These are phyloP conservation scores for Coccyzus lansbergi DNA, from an alignment of 2,797 vertebrate species.

Conservation along the genomic window DNA sequence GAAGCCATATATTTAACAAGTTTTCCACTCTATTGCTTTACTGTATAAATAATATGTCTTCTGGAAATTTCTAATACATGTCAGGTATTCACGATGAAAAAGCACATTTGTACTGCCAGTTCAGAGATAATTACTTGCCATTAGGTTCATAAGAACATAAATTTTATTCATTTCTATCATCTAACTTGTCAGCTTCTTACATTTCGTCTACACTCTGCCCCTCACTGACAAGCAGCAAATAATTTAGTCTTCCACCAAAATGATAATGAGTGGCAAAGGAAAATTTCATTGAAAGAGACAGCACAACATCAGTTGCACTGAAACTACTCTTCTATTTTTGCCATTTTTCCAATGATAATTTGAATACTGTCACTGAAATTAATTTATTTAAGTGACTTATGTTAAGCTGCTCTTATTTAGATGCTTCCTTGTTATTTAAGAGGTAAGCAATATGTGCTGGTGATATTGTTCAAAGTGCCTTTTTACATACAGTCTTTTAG, in stretches of 20 bases:
- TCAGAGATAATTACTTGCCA: conserved; percentile 82
- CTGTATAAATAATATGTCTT: conserved; percentile 73
- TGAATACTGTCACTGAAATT: conserved; percentile 9
- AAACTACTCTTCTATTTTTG: conserved; percentile 39
- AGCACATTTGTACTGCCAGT: conserved; percentile 76
- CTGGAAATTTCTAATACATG: conserved; percentile 73
- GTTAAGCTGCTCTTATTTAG: neutral
- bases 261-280: conserved; percentile 74
- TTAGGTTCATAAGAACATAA: conserved; percentile 76
- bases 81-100: conserved; percentile 78
- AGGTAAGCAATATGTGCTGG: neutral
- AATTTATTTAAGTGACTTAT: conserved; percentile 3
- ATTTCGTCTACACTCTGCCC: conserved; percentile 70
- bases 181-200: conserved; percentile 68
- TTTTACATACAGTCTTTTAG: neutral
- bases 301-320: conserved; percentile 25
- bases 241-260: conserved; percentile 73
- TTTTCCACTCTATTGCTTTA: conserved; percentile 66
- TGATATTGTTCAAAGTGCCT: neutral
- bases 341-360: neutral
- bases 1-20: conserved; percentile 58
- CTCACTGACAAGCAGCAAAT: conserved; percentile 72
- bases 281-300: conserved; percentile 71
- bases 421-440: conserved; percentile 11
- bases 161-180: conserved; percentile 80